Conservation (phyloP, 2,888 invertebrate genomes). For the Gortyna flavago region DNA sequence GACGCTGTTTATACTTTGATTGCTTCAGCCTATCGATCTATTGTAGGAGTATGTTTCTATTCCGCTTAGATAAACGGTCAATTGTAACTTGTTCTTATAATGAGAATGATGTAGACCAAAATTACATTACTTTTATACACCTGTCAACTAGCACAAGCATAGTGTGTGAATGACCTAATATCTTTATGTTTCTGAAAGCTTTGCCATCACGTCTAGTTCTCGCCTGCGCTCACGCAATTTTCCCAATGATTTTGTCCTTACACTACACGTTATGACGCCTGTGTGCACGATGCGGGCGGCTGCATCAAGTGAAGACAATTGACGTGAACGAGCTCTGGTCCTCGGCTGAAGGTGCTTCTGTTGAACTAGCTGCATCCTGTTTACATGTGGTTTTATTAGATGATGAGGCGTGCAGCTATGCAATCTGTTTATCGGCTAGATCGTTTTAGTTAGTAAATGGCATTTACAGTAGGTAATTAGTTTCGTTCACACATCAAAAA, state of each 20-base stretch:
- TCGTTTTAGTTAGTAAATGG: too few relatives aligned
- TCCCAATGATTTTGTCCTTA: not conserved
- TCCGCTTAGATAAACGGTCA: not conserved
- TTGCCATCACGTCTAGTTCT: not conserved
- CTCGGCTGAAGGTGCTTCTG: slow-evolving; percentile 40
- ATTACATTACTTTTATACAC: not conserved
- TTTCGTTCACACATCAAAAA: not conserved
- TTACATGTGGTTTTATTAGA: slow-evolving; percentile 14
- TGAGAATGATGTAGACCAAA: not conserved
- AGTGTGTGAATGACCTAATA: not conserved
- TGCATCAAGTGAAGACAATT: slow-evolving; percentile 49
- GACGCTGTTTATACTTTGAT: not conserved
- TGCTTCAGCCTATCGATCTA: not conserved
- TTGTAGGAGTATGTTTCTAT: not conserved
- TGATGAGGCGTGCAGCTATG: not conserved
- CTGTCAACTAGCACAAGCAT: not conserved
- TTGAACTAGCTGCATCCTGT: slow-evolving; percentile 55
- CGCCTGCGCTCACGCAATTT: not conserved
- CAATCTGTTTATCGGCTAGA: not conserved
- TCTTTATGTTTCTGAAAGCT: not conserved
- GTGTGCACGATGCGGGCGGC: slow-evolving; percentile 55
- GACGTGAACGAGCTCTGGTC: slow-evolving; percentile 31
- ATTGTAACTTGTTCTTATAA: not conserved
- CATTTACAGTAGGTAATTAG: not conserved
- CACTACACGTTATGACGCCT: not conserved